phyloP scores from a whole-genome alignment of 2,113 vertebrate species.

The Chitala chitala region DNA sequence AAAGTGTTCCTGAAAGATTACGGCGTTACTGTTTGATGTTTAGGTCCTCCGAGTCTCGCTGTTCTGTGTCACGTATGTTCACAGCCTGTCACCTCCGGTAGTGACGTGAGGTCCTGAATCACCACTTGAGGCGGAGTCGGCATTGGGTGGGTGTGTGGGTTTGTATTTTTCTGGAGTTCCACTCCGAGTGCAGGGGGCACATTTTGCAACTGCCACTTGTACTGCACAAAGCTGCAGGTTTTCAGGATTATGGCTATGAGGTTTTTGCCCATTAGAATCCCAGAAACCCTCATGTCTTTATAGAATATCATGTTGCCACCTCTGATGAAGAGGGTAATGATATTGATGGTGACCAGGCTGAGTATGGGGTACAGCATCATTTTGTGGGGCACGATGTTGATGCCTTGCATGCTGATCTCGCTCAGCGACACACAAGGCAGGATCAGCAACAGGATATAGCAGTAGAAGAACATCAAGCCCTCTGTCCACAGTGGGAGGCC shows the following conservation, averaged over 20 bases:
- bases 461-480: constrained; percentile 47
- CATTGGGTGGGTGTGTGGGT: constrained; percentile 15
- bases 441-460: constrained; percentile 43
- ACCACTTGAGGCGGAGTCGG: constrained; percentile 10
- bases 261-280: constrained; percentile 45
- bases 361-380: constrained; percentile 49
- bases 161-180: constrained; percentile 32
- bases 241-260: constrained; percentile 41
- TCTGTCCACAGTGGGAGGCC: constrained; percentile 44
- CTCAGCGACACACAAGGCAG: constrained; percentile 47
- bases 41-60: no score
- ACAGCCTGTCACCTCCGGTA: constrained; percentile 25
- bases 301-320: constrained; percentile 43
- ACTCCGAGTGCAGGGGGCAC: not conserved
- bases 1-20: no score
- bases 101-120: constrained; percentile 32
- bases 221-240: constrained; percentile 41
- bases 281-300: constrained; percentile 41
- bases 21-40: not conserved
- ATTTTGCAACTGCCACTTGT: constrained; percentile 30
- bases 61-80: constrained; percentile 34
- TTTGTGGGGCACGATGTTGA: constrained; percentile 45
- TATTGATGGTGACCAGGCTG: constrained; percentile 44
- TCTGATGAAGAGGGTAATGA: constrained; percentile 41
- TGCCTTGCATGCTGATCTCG: constrained; percentile 49